A percentile compares a stretch with the other conserved stretches of the same genome.
Conservation (phyloP, 2,888 invertebrate species). For the Pomacea canaliculata region DNA sequence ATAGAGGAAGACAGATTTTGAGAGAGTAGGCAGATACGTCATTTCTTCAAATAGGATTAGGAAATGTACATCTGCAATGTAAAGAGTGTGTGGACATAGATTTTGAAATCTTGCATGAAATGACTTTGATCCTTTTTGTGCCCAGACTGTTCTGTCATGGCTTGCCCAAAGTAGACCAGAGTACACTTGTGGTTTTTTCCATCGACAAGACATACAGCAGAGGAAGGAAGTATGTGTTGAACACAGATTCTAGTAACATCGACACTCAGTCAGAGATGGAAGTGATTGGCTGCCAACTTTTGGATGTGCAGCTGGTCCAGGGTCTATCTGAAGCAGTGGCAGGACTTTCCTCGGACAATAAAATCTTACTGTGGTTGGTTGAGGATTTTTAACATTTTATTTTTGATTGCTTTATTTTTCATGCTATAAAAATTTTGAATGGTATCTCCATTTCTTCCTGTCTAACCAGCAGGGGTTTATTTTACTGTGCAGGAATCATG, state of each 20-base stretch:
- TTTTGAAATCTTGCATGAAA: not conserved
- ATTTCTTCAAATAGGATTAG: no score
- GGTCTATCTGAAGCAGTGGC: conserved; percentile 33
- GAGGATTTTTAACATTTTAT: no score
- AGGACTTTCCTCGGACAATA: conserved; percentile 27
- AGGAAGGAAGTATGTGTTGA: conserved; percentile 31
- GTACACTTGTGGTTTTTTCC: conserved; percentile 29
- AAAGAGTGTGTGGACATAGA: not conserved
- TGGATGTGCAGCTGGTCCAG: conserved; percentile 25
- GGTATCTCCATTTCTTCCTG: no score
- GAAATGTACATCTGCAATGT: no score
- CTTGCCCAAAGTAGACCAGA: conserved; percentile 10
- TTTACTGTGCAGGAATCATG: conserved; percentile 42
- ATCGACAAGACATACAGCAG: conserved; percentile 25
- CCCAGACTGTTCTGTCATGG: conserved; percentile 33
- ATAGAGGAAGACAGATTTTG: no score
- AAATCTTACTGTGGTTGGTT: conserved; percentile 40
- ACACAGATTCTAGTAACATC: conserved; percentile 3
- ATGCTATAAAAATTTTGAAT: no score
- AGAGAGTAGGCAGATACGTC: no score
- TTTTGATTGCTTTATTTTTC: no score
- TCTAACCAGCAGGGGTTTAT: not conserved
- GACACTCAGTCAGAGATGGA: conserved; percentile 28
- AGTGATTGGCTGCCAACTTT: conserved; percentile 21
- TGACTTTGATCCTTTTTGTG: not conserved